Evolutionary conservation across 2,888 invertebrate genomes (phyloP).

Genomic region (Stenolophus ochropezus): DNA sequence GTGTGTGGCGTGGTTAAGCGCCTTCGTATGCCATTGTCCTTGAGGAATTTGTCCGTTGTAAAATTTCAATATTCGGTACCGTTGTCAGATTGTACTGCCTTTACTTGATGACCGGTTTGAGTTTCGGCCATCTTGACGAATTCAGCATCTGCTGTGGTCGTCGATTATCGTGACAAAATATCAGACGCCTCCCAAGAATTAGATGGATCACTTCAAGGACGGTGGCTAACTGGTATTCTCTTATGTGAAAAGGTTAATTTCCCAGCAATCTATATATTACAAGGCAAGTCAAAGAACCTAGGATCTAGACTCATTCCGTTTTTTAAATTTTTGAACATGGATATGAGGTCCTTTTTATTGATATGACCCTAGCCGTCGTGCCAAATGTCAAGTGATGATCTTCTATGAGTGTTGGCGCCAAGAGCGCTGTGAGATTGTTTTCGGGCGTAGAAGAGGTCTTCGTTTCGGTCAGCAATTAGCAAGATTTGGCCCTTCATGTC

Average conservation of each 20-base stretch:
- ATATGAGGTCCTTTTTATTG: neutral
- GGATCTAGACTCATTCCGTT: neutral
- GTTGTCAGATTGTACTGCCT: neutral
- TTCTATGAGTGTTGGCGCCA: neutral
- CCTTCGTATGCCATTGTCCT: neutral
- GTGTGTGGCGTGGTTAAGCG: neutral
- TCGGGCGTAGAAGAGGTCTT: neutral
- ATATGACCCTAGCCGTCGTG: neutral
- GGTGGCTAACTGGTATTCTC: neutral
- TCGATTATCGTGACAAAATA: neutral
- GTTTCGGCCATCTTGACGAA: slow-evolving; percentile 1
- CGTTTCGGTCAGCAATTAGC: neutral
- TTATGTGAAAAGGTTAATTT: neutral
- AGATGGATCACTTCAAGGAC: neutral
- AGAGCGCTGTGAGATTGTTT: neutral
- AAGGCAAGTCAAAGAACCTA: neutral
- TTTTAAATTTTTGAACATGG: neutral
- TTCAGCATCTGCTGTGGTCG: neutral
- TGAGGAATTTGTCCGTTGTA: neutral
- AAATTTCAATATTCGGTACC: neutral
- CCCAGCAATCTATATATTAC: neutral
- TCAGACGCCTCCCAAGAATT: neutral
- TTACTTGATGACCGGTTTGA: neutral
- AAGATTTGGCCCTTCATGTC: neutral
- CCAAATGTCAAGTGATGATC: neutral